Evolutionary conservation across 2,888 invertebrate genomes (phyloP), one percentile per base, ranked within the genome.

Genomic region (Pristionchus arcanus): DNA sequence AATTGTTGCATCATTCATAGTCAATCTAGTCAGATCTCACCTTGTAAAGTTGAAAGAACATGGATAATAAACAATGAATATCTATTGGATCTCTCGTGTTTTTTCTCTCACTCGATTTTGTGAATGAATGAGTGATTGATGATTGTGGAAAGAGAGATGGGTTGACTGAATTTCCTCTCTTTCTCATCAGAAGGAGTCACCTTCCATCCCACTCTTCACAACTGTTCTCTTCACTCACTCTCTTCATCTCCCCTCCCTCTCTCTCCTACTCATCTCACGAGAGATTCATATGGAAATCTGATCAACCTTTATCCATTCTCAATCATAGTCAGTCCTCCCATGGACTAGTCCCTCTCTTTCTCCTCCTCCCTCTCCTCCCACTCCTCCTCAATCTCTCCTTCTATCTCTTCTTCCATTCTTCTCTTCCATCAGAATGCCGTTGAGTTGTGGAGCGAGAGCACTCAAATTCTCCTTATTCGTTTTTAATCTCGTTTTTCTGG

Each of bases 401-500:
- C 63, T 42, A 49, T 31, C 63, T 37, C 63, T 63, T 49, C 63
- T 25, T 49, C 55, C 86, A 34, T 66, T 55, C 87, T 88, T 63
- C 55, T 68, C 25, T 77, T 88, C 37, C 74, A 74, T 59, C 83
- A 90, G 71, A 25, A 95, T 95, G 95, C 93, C 93, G 49, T 90
- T 95, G 55, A 93, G 93, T 90, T 95, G 95, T 91, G 95, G 95
- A n/a, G 95, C 95, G 15, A 90, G 94, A 28, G 92, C 93, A n/a
- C 92, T 95, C 63, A 95, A 95, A 90, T 95, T 95, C 91, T 93
- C 93, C 83, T 91, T 95, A 63, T 95, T 95, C 91, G 92, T 94
- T 63, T 95, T 95, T 92, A 95, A 95, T 91, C 91, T 95, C 68
- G 92, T 95, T 63, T 95, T 95, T 92, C 90, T 95, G 93, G 95